Conservation (phyloP, 2,113 vertebrate species). For the Ondatra zibethicus region DNA sequence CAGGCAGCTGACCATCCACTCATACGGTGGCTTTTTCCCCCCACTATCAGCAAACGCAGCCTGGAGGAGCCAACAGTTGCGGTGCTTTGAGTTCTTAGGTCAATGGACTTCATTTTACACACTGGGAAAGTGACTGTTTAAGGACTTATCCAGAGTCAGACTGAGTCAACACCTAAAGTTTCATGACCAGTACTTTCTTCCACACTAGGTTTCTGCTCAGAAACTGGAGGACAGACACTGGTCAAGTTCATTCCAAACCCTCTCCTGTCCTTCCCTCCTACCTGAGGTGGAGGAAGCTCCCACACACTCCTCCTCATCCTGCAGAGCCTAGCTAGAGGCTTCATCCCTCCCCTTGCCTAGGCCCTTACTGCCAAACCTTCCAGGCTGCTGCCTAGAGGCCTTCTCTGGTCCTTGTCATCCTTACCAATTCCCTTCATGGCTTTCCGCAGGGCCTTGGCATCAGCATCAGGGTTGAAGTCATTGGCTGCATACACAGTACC, state of each 20-base stretch:
- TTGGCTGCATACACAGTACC: conserved; percentile 87
- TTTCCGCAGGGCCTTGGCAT: conserved; percentile 95
- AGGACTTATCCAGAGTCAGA: not conserved
- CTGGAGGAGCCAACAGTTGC: not conserved
- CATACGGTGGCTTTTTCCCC: not conserved
- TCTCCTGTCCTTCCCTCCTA: not conserved
- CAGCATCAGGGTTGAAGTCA: conserved; percentile 90
- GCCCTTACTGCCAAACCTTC: not conserved
- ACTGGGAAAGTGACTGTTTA: not conserved
- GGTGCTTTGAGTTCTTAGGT: not conserved
- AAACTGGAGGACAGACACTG: not conserved
- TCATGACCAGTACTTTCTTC: not conserved
- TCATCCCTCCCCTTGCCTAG: no score
- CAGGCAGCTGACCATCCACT: not conserved
- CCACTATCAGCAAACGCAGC: not conserved
- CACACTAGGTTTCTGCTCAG: not conserved
- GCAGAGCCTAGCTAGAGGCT: not conserved
- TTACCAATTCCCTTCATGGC: conserved; percentile 98
- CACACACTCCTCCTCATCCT: not conserved
- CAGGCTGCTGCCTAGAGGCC: not conserved
- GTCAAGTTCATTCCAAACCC: not conserved
- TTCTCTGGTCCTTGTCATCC: not conserved
- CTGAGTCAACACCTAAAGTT: not conserved
- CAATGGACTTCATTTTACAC: not conserved
- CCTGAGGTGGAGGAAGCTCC: not conserved